Conservation (phyloP, 1,140 invertebrate genomes). For the Elymnias hypermnestra region DNA sequence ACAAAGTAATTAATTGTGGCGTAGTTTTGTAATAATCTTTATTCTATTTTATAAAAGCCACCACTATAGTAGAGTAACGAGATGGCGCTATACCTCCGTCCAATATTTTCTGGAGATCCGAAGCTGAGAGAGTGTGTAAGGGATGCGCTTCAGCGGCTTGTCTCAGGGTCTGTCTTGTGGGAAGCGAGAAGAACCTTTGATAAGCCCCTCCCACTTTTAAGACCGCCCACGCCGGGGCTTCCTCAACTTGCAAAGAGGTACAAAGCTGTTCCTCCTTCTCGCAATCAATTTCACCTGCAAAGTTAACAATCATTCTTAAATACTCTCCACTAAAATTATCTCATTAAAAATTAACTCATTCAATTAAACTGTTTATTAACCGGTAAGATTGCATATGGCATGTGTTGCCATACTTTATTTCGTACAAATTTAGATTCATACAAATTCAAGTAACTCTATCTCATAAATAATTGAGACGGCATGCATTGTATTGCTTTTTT, state of each 20-base stretch:
- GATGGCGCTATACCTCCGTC: conserved; percentile 45
- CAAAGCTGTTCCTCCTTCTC: conserved; percentile 34
- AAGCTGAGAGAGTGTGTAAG: conserved; percentile 44
- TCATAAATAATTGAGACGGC: too few relatives aligned
- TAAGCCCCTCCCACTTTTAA: conserved; percentile 50
- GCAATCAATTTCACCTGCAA: conserved; percentile 49
- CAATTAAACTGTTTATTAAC: too few relatives aligned
- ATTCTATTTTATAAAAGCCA: too few relatives aligned
- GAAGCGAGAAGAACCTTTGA: conserved; percentile 26
- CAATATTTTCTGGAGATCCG: conserved; percentile 40
- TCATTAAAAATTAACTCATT: too few relatives aligned
- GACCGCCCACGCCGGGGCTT: conserved; percentile 36
- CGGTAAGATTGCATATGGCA: too few relatives aligned
- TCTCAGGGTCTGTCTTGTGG: not conserved
- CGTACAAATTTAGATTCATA: not conserved
- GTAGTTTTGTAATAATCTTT: too few relatives aligned
- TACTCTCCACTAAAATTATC: too few relatives aligned
- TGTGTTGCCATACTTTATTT: not conserved
- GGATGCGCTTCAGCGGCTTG: conserved; percentile 20
- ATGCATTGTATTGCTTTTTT: too few relatives aligned
- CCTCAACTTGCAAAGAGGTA: conserved; percentile 35
- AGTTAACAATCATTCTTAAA: too few relatives aligned
- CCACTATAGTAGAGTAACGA: too few relatives aligned
- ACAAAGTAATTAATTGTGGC: too few relatives aligned
- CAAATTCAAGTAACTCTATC: too few relatives aligned